Conservation (phyloP, 2,113 vertebrate species). For the Blennius ocellaris region DNA sequence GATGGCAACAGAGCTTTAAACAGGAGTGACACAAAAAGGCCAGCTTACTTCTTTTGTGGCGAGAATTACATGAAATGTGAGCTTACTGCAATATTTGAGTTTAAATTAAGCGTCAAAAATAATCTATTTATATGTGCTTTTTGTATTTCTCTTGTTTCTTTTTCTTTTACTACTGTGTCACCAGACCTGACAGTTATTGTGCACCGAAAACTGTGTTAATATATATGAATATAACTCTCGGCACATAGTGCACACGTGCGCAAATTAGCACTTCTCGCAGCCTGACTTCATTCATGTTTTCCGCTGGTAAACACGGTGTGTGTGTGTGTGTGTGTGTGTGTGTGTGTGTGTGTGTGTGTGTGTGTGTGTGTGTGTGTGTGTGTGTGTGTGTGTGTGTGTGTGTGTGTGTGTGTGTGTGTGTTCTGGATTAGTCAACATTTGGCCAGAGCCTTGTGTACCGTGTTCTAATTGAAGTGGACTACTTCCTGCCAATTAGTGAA, state of each 20-base stretch:
- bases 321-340: too few species aligned
- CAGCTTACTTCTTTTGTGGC: background rate
- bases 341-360: too few species aligned
- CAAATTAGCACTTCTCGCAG: background rate
- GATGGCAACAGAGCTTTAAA: slow-evolving; percentile 56
- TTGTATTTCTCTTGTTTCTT: background rate
- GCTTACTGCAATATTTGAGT: too few species aligned
- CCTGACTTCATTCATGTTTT: background rate
- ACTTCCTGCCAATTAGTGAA: slow-evolving; percentile 81
- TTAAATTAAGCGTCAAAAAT: too few species aligned
- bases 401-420: slow-evolving; percentile 34
- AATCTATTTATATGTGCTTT: too few species aligned
- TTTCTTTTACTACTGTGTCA: background rate
- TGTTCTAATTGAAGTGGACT: slow-evolving; percentile 78
- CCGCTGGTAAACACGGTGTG: slow-evolving; percentile 5
- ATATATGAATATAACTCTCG: background rate
- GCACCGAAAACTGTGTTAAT: background rate
- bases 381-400: background rate
- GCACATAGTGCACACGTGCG: background rate
- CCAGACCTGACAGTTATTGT: background rate
- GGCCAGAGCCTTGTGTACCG: slow-evolving; percentile 72
- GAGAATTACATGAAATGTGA: too few species aligned
- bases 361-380: background rate
- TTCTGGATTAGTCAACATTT: slow-evolving; percentile 72
- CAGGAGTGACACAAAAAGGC: background rate